These are phyloP conservation scores for Spatula versicolor DNA, from an alignment of 2,797 vertebrate species.

Conservation along the genomic window DNA sequence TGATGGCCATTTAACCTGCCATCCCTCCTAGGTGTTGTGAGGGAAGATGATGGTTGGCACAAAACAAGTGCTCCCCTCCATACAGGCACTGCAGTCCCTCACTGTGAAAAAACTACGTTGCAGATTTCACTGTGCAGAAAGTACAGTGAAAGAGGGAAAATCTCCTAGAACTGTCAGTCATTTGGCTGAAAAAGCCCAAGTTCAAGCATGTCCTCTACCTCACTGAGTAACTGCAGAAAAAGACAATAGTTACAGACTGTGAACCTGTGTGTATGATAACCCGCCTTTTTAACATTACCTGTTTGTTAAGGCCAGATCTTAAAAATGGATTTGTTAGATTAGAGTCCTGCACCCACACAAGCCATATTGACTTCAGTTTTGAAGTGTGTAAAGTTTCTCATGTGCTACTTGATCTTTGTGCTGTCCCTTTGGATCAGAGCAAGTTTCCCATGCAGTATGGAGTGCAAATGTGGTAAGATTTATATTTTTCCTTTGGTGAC, in stretches of 20 bases:
- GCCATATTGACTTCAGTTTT: background rate
- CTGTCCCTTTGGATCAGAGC: background rate
- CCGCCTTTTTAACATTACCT: conserved; percentile 1
- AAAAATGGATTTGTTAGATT: background rate
- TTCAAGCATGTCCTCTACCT: background rate
- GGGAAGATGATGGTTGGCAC: background rate
- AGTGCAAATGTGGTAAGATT: background rate
- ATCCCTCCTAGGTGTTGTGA: background rate
- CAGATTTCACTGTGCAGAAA: background rate
- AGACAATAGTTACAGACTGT: background rate
- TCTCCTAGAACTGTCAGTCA: background rate
- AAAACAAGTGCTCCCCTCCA: background rate
- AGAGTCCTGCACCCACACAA: background rate
- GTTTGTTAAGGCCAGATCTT: background rate
- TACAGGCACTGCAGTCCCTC: background rate
- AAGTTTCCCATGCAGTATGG: background rate
- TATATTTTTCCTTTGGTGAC: background rate
- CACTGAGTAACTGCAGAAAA: background rate
- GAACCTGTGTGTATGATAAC: background rate
- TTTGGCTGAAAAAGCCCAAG: background rate
- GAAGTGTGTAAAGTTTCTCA: background rate
- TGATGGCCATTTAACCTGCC: background rate
- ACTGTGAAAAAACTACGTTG: background rate
- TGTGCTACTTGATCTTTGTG: background rate
- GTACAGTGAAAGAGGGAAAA: background rate